Evolutionary conservation across 2,888 invertebrate genomes (phyloP).

Genomic region (Ichneumon xanthorius): DNA sequence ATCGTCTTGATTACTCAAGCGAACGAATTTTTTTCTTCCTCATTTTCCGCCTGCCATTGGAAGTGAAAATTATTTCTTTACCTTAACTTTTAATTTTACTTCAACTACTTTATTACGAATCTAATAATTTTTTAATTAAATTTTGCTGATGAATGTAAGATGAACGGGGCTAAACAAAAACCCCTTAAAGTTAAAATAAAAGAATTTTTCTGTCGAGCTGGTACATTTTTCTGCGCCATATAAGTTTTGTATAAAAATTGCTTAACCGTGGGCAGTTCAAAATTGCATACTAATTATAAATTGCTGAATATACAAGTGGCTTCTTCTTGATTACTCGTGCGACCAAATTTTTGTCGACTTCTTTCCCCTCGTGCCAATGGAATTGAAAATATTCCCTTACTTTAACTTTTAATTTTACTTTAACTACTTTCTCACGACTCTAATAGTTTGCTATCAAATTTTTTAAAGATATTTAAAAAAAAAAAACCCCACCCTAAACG

Average conservation of each 20-base stretch:
- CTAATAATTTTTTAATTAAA: too few relatives aligned
- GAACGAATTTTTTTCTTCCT: too few relatives aligned
- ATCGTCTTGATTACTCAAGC: too few relatives aligned
- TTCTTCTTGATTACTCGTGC: too few relatives aligned
- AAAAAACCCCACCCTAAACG: background rate
- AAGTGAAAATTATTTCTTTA: background rate
- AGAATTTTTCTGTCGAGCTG: background rate
- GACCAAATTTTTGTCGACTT: too few relatives aligned
- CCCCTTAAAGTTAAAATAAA: background rate
- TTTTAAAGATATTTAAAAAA: background rate
- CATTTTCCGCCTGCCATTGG: too few relatives aligned
- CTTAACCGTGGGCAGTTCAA: too few relatives aligned
- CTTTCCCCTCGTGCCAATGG: too few relatives aligned
- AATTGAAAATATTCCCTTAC: too few relatives aligned
- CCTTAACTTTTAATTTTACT: background rate
- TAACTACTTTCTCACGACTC: background rate
- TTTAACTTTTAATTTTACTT: background rate
- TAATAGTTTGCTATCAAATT: background rate
- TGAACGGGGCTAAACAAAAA: background rate
- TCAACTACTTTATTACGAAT: background rate
- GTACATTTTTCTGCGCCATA: constrained; percentile 4
- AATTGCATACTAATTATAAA: too few relatives aligned
- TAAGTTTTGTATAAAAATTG: background rate
- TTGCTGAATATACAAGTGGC: too few relatives aligned
- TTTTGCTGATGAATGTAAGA: background rate